Conservation (phyloP, 2,113 vertebrate genomes). For the Rousettus leschenaultii region DNA sequence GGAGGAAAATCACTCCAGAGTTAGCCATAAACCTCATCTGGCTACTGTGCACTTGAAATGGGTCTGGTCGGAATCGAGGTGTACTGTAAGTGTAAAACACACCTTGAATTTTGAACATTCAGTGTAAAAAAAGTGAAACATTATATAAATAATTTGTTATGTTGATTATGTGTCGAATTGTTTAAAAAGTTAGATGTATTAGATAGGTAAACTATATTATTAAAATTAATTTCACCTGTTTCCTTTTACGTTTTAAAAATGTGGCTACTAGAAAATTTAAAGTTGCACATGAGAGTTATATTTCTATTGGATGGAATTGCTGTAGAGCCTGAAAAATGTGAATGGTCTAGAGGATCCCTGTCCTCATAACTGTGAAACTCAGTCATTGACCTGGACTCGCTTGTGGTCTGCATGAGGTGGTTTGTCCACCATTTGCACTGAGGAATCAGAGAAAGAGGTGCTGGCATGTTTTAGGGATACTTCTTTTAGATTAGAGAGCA, state of each 20-base stretch:
- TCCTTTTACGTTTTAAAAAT: not conserved
- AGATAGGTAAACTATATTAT: not conserved
- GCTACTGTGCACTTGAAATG: not conserved
- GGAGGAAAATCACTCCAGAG: not conserved
- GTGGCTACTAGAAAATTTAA: not conserved
- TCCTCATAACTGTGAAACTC: not conserved
- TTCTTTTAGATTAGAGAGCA: not conserved
- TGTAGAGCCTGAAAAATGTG: not conserved
- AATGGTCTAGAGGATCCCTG: not conserved
- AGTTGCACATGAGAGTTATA: not conserved
- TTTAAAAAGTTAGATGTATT: not conserved
- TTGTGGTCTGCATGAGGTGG: not conserved
- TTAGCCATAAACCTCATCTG: not conserved
- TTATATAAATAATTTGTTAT: not conserved
- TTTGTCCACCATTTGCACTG: not conserved
- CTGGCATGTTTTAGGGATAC: not conserved
- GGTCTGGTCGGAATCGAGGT: not conserved
- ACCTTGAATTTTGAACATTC: not conserved
- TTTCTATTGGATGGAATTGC: not conserved
- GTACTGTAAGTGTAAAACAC: not conserved
- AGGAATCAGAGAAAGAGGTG: not conserved
- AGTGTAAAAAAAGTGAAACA: not conserved
- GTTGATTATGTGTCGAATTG: not conserved
- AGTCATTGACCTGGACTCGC: not conserved
- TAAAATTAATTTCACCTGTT: not conserved